phyloP scores from a whole-genome alignment of 2,888 invertebrate genomes.

The Lordiphosa fenestrarum region DNA sequence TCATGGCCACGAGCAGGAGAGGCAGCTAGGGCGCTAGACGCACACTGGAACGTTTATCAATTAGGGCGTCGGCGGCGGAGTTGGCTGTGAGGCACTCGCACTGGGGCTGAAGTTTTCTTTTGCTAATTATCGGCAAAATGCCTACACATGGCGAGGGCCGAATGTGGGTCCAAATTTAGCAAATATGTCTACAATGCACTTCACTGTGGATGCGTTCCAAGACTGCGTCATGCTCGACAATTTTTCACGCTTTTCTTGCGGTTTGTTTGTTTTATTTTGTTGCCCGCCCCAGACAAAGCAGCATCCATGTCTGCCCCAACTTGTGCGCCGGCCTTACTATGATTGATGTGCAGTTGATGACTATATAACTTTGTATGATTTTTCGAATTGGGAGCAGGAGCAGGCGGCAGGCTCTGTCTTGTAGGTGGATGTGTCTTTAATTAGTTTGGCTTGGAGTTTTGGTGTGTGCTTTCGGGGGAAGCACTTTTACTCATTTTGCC shows the following conservation, averaged over 20 bases:
- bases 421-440: constrained; percentile 72
- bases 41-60: constrained; percentile 57
- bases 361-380: constrained; percentile 76
- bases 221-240: constrained; percentile 70
- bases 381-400: constrained; percentile 37
- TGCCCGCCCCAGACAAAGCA: constrained; percentile 41
- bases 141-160: constrained; percentile 49
- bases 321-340: constrained; percentile 55
- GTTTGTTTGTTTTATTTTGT: constrained; percentile 18
- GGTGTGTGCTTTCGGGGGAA: constrained; percentile 15
- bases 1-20: neutral
- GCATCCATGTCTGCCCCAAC: constrained; percentile 28
- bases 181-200: constrained; percentile 49
- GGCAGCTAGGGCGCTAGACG: constrained; percentile 6
- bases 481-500: constrained; percentile 47
- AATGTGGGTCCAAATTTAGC: constrained; percentile 63
- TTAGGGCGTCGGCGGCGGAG: constrained; percentile 55
- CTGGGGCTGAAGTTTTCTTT: constrained; percentile 18
- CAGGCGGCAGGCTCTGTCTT: constrained; percentile 26
- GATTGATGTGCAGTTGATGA: constrained; percentile 77
- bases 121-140: constrained; percentile 71
- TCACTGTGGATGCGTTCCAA: constrained; percentile 39
- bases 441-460: constrained; percentile 53
- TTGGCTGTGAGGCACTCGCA: constrained; percentile 15
- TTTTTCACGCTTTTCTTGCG: constrained; percentile 72